phyloP scores from a whole-genome alignment of 2,888 invertebrate genomes.

The Tricholauxania praeusta region DNA sequence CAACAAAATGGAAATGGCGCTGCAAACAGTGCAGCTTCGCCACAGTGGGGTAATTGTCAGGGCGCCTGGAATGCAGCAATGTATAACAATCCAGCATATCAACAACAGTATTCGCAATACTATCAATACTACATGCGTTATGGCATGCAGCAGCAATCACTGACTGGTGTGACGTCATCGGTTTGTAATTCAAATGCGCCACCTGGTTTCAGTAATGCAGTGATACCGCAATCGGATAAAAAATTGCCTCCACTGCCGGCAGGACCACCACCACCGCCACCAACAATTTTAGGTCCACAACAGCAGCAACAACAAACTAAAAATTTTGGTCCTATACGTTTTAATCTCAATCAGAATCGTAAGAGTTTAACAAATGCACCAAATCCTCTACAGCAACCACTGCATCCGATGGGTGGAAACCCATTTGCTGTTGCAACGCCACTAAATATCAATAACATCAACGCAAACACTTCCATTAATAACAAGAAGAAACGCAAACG shows the following conservation, averaged over 20 bases:
- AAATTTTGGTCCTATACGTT: constrained; percentile 70
- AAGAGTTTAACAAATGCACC: constrained; percentile 63
- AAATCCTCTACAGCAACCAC: constrained; percentile 61
- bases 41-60: constrained; percentile 51
- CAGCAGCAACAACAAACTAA: constrained; percentile 51
- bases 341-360: constrained; percentile 69
- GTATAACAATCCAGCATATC: constrained; percentile 50
- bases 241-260: constrained; percentile 72
- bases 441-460: constrained; percentile 40
- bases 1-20: constrained; percentile 49
- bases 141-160: constrained; percentile 51
- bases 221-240: constrained; percentile 50
- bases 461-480: constrained; percentile 38
- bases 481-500: constrained; percentile 83
- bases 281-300: constrained; percentile 49
- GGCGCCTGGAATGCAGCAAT: constrained; percentile 55
- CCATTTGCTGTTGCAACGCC: constrained; percentile 17
- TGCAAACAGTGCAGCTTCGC: constrained; percentile 32
- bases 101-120: constrained; percentile 62
- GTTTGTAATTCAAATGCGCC: constrained; percentile 66
- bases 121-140: constrained; percentile 65
- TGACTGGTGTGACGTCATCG: constrained; percentile 52
- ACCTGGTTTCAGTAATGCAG: constrained; percentile 69
- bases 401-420: constrained; percentile 39
- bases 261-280: constrained; percentile 69